Base-by-base conservation (phyloP, 53 echinoderm and acorn worm species). In the Astropecten irregularis region DNA sequence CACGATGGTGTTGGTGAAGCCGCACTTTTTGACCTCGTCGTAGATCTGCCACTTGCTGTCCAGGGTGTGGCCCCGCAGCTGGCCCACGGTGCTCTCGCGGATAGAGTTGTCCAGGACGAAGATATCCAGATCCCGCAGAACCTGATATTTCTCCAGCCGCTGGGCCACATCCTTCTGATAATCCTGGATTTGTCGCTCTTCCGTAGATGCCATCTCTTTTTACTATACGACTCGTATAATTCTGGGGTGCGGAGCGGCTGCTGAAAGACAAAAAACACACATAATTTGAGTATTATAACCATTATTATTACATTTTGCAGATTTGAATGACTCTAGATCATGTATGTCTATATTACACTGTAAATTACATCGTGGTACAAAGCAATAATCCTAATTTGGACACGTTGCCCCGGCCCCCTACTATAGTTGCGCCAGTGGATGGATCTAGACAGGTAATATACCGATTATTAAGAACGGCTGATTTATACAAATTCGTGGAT, bases 41-140 rank as follows among this genome's bases (percentile, higher is more conserved):
- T 73, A 88, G 83, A 88, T 88, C 74, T 83, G 49, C 72, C 84
- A 84, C 76, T 88, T 88, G 56, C 64, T 88, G 60, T 84, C 89
- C 29, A 88, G 61, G 53, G 89, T 88, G 84, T 88, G 88, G 22
- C 70, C 88, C 44, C 82, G 82, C 4, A 88, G 83, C 59, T 82
- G 71, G 10, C 69, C n/a, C n/a, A n/a, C n/a, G n/a, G n/a, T n/a
- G n/a, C n/a, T n/a, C n/a, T n/a, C n/a, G n/a, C n/a, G n/a, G 31
- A 83, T 82, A 35, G 82, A 83, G 71, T 88, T 88, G 50, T 88
- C 88, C 18, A 88, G 42, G 15, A 88, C 88, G 62, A 88, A 88
- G 58, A 88, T 19, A 29, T 88, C 83, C 54, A 84, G 25, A 33
- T 87, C 57, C 11, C 49, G 34, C 1, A 88, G 83, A 13, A 34